Percentiles rank a stretch among this genome's conserved stretches.
Conservation (phyloP, 2,888 invertebrate species). For the Mesodorylaimus sp. region DNA sequence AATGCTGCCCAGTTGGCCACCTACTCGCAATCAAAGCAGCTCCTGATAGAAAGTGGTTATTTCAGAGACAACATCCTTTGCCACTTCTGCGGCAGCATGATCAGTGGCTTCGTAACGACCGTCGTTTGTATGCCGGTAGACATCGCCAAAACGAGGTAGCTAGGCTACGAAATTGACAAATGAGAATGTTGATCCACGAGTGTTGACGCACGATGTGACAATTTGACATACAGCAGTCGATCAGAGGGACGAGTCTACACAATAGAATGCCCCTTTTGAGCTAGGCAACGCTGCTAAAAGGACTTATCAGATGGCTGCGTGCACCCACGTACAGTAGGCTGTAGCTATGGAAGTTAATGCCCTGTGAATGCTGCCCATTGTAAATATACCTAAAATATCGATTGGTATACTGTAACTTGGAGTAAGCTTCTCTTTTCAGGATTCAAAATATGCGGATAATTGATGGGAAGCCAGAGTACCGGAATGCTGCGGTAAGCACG, state of each 20-base stretch:
- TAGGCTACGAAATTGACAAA: too few species aligned
- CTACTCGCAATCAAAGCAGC: slow-evolving; percentile 65
- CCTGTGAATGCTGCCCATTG: too few species aligned
- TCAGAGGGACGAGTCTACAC: too few species aligned
- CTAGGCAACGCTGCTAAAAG: too few species aligned
- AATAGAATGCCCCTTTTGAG: too few species aligned
- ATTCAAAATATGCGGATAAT: slow-evolving; percentile 86
- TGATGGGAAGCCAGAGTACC: slow-evolving; percentile 74
- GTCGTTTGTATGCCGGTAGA: slow-evolving; percentile 96
- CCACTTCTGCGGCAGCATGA: slow-evolving; percentile 89
- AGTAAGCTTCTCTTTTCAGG: slow-evolving; percentile 37
- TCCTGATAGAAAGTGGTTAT: slow-evolving; percentile 41
- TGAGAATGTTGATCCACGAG: too few species aligned
- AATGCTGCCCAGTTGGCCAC: slow-evolving; percentile 94
- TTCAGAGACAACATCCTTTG: slow-evolving; percentile 54
- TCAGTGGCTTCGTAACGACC: slow-evolving; percentile 91
- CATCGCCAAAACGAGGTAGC: slow-evolving; percentile 91
- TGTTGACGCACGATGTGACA: too few species aligned
- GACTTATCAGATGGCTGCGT: too few species aligned
- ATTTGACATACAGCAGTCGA: too few species aligned
- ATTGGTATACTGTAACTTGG: too few species aligned
- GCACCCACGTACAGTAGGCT: too few species aligned
- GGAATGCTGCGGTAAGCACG: slow-evolving; percentile 47
- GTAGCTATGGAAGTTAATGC: background rate
- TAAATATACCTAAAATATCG: too few species aligned